Evolutionary conservation across 2,797 vertebrate species (phyloP).

Genomic region (Florisuga fusca): DNA sequence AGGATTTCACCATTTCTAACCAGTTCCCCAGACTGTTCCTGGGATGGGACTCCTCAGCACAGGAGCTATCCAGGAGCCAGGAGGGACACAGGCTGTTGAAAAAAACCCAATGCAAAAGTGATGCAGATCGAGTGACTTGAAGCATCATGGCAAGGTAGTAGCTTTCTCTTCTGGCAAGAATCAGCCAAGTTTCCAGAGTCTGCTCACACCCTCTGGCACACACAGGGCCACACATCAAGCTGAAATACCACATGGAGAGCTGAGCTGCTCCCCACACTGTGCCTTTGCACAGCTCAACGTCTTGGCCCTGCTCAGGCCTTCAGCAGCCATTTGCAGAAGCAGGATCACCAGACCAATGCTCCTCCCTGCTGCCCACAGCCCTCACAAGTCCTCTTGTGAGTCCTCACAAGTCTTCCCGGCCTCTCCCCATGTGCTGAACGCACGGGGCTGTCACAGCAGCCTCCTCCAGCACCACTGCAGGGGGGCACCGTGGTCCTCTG

Average conservation of each 20-base stretch:
- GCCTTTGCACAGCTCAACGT: too few relatives aligned
- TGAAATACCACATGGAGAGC: not conserved
- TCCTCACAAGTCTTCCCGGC: not conserved
- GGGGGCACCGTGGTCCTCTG: rapidly evolving
- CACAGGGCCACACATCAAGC: not conserved
- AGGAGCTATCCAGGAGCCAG: rapidly evolving
- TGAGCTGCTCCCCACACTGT: not conserved
- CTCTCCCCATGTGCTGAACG: rapidly evolving
- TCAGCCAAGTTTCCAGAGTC: not conserved
- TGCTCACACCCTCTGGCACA: rapidly evolving
- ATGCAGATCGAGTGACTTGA: not conserved
- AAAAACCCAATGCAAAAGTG: not conserved
- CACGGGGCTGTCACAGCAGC: not conserved
- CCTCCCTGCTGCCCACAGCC: not conserved
- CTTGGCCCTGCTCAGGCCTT: not conserved
- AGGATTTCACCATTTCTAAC: not conserved
- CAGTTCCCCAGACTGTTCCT: not conserved
- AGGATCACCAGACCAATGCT: not conserved
- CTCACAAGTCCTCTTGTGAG: rapidly evolving
- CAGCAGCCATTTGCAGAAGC: not conserved
- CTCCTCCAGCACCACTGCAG: not conserved
- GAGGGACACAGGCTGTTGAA: not conserved
- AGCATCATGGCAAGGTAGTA: not conserved
- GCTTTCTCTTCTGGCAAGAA: not conserved
- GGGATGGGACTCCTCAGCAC: not conserved